Evolutionary conservation across 2,888 invertebrate species (phyloP).

Genomic region (Macrosiphum euphorbiae): DNA sequence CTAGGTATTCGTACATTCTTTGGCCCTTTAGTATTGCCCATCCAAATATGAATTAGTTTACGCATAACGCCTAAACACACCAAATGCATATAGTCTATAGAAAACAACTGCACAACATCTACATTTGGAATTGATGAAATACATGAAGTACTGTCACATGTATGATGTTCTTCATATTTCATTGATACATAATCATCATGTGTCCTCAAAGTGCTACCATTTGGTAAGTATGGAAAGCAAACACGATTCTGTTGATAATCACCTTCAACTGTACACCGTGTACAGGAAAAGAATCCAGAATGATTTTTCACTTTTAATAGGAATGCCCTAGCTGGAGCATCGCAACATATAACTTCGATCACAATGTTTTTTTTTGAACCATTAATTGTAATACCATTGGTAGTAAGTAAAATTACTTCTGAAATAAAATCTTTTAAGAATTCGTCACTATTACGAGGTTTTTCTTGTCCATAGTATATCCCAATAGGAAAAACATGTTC

Average conservation of each 20-base stretch:
- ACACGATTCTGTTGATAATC: no score
- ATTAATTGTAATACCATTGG: no score
- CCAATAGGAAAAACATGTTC: no score
- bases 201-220: background rate
- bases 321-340: background rate
- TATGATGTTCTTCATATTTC: background rate
- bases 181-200: background rate
- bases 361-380: no score
- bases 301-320: background rate
- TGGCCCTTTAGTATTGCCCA: background rate
- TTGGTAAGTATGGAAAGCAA: no score
- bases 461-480: no score
- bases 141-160: background rate
- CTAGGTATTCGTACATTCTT: background rate
- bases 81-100: no score
- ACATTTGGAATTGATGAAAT: no score
- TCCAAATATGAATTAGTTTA: background rate
- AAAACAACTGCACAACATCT: no score
- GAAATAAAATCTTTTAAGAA: no score
- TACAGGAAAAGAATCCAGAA: background rate
- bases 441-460: no score
- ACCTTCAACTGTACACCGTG: background rate
- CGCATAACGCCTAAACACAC: background rate
- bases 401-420: no score
- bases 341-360: background rate